Evolutionary conservation across 2,113 vertebrate genomes (phyloP).

Genomic region (Bombycilla garrulus): DNA sequence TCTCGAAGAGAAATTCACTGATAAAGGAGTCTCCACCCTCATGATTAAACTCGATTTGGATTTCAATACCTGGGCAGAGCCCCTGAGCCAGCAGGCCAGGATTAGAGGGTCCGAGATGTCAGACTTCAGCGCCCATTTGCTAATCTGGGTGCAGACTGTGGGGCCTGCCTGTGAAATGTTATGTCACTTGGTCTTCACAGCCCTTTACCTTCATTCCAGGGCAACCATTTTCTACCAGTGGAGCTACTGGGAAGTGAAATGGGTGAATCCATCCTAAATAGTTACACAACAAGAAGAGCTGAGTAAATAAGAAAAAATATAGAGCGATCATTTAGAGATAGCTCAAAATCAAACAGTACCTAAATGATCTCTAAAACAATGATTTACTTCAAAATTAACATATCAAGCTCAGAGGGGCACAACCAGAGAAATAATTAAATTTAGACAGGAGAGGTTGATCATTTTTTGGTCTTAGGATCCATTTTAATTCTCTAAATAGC

Average conservation of each 20-base stretch:
- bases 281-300: neutral
- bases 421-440: neutral
- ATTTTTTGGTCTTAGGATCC: neutral
- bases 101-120: constrained; percentile 9
- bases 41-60: constrained; percentile 53
- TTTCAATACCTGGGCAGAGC: constrained; percentile 28
- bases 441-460: neutral
- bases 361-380: neutral
- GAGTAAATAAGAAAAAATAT: neutral
- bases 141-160: constrained; percentile 5
- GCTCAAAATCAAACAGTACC: neutral
- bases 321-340: neutral
- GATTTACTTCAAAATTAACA: neutral
- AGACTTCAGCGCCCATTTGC: neutral
- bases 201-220: neutral
- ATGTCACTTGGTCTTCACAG: neutral
- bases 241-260: neutral
- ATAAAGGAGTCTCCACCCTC: constrained; percentile 70
- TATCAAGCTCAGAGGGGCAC: neutral
- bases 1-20: constrained; percentile 37
- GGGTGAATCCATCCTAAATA: neutral
- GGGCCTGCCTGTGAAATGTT: neutral
- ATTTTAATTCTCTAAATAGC: constrained; percentile 14
- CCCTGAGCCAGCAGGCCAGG: constrained; percentile 5
- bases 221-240: neutral